Evolutionary conservation across 1,140 invertebrate genomes (phyloP).

Genomic region (Lepidurus couesii): DNA sequence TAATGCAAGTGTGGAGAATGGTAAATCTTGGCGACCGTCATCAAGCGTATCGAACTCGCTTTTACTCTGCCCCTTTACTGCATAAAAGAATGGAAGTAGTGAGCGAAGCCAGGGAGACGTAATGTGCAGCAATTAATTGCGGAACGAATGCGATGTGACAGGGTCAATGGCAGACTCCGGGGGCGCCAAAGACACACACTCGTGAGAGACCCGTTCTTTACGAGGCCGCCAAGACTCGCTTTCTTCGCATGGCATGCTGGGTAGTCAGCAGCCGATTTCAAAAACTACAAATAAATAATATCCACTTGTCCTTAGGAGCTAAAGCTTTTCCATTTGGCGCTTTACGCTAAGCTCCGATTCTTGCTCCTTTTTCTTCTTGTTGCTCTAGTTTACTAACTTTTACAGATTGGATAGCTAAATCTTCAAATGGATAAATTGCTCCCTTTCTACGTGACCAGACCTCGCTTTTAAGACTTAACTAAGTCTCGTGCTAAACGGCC

Average conservation of each 20-base stretch:
- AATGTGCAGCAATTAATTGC: slow-evolving; percentile 19
- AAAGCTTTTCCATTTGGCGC: slow-evolving; percentile 1
- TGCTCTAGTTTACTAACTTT: background rate
- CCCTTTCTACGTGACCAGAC: background rate
- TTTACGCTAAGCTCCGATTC: background rate
- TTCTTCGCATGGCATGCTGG: background rate
- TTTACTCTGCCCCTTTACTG: background rate
- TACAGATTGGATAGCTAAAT: background rate
- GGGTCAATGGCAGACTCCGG: background rate
- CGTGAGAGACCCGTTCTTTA: background rate
- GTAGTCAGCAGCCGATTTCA: background rate
- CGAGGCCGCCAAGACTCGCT: background rate
- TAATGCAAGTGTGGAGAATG: background rate
- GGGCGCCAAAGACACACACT: too few relatives aligned
- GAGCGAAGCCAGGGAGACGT: background rate
- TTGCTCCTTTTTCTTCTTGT: background rate
- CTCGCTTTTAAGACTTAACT: background rate
- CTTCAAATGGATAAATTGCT: background rate
- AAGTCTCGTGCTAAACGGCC: background rate
- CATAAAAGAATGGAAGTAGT: background rate
- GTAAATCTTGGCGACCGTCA: background rate
- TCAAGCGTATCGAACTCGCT: background rate
- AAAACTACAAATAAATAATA: slow-evolving; percentile 10
- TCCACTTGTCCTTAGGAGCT: background rate
- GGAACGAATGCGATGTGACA: slow-evolving; percentile 21